Base-by-base conservation (phyloP, 1,140 invertebrate species). In the Drosophila melanogaster region DNA sequence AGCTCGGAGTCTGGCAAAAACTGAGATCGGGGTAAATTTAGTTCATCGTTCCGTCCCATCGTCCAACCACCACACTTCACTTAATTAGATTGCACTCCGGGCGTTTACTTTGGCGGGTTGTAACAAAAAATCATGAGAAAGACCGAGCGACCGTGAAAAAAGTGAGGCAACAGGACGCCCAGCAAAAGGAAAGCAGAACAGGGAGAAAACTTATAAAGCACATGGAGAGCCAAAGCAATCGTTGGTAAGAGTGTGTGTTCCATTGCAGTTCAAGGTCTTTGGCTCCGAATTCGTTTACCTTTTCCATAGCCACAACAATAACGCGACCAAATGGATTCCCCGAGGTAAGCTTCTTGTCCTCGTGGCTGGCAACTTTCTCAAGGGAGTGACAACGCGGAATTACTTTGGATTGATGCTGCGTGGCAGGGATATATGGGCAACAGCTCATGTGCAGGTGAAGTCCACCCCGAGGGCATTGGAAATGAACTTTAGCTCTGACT, bases 81-180 rank as follows among this genome's bases (percentile, higher is more conserved):
- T 65, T 80, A 80, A 80, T 80, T 80, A 78, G 70, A 80, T 78
- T 80, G 75, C 70, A 75, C 75, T 80, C 78, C 57, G 75, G 78
- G 70, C 74, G 78, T 80, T 80, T 78, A 70, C 70, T 65, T 60
- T 77, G 30, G 51, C 41, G 64, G 35, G 24, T 15, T 22, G 40
- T 19, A 37, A 35, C 47, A 51, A 60, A 59, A 59, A 41, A 60
- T 19, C 8, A 6, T 14, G 14, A 37, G 15, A 47, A 51, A 56
- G n/a, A 66, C 38, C 38, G 44, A n/a, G 35, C 26, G 37, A 49
- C 37, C 8, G 26, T 38, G 51, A 10, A 30, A 43, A 51, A 38
- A 47, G 59, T 66, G 60, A 77, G 57, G 59, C 51, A 58, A 77
- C 60, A 77, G 66, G 40, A 54, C 26, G 35, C 26, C 11, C 30